Evolutionary conservation across 2,113 vertebrate genomes (phyloP), one percentile per base, ranked within the genome.

Genomic region (Myodes glareolus): DNA sequence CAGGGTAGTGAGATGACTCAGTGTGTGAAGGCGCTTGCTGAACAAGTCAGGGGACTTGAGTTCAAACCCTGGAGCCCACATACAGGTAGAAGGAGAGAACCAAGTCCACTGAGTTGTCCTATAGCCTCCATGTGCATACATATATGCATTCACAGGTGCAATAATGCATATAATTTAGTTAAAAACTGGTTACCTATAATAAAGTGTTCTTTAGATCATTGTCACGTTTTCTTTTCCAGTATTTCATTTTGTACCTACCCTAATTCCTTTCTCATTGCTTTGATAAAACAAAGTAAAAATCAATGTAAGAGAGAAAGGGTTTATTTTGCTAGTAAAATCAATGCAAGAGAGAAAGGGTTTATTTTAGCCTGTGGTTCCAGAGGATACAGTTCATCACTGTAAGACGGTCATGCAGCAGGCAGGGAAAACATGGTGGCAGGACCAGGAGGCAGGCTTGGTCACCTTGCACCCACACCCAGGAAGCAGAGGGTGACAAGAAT

Each of bases 241-340:
- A 85, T 88, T 96, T 92, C 33, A 75, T 65, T 85, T 94, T 92
- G 33, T 13, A 31, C 25, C 36, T 84, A 33, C n/a, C 39, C 61
- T 86, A 67, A 17, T 67, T 86, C 9, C 27, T 67, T 65, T 86
- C 63, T 47, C 42, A 67, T 12, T 47, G 82, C 42, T 68, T 47
- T 50, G 63, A 47, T 36, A 36, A 55, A 47, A 67, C 63, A 68
- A 23, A 33, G 3, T 31, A n/a, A 86, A 47, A 19, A 36, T 12
- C 42, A 68, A 36, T 50, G 29, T 23, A 23, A 33, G 29, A 67
- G 39, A 21, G 39, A 65, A 65, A 5, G 27, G 9, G 7, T n/a
- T 80, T 23, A 3, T 52, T 80, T 80, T 55, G n/a, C n/a, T 36
- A 33, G 3, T 31, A 86, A 47, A 19, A 36, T 12, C 42, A 68